These are phyloP conservation scores for Theonella swinhoei DNA, from an alignment of 37 sponge, comb jelly and placozoan genomes.

Conservation along the genomic window DNA sequence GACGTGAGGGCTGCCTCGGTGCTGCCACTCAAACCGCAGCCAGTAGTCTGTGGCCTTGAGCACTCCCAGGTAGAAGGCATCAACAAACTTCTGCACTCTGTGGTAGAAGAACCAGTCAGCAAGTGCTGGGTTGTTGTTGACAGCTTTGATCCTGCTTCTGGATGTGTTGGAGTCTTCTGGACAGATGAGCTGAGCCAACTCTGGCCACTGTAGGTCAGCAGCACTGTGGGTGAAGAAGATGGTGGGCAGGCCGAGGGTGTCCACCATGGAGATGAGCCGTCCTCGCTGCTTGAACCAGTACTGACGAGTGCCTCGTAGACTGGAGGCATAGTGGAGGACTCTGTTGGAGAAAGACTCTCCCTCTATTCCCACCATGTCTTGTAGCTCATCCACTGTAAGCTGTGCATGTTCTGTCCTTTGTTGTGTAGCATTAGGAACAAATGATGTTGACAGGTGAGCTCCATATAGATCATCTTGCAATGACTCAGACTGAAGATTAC, in stretches of 20 bases:
- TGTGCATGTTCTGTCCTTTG: not conserved
- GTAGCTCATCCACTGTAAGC: too few species aligned
- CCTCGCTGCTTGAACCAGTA: too few species aligned
- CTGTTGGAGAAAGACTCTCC: too few species aligned
- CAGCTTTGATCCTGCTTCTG: not conserved
- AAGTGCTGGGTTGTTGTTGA: slow-evolving; percentile 45
- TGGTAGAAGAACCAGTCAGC: slow-evolving; percentile 66
- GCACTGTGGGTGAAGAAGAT: too few species aligned
- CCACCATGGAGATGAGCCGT: too few species aligned
- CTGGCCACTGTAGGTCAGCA: too few species aligned
- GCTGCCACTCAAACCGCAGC: slow-evolving; percentile 30
- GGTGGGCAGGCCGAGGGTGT: too few species aligned
- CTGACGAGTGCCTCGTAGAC: too few species aligned
- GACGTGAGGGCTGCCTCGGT: too few species aligned
- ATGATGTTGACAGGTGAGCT: slow-evolving; percentile 3
- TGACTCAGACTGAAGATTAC: too few species aligned
- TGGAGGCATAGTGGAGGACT: too few species aligned
- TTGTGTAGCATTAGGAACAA: slow-evolving; percentile 27
- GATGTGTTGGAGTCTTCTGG: slow-evolving; percentile 12
- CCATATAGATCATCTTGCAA: not conserved
- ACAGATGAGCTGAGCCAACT: slow-evolving; percentile 34
- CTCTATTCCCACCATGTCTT: too few species aligned
- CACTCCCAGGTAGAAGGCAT: slow-evolving; percentile 36
- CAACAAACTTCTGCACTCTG: slow-evolving; percentile 33
- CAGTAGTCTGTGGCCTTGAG: slow-evolving; percentile 57